A percentile compares a stretch with the other conserved stretches of the same genome.
Conservation (phyloP, 2,888 invertebrate species). For the Dynastes hyllus region DNA sequence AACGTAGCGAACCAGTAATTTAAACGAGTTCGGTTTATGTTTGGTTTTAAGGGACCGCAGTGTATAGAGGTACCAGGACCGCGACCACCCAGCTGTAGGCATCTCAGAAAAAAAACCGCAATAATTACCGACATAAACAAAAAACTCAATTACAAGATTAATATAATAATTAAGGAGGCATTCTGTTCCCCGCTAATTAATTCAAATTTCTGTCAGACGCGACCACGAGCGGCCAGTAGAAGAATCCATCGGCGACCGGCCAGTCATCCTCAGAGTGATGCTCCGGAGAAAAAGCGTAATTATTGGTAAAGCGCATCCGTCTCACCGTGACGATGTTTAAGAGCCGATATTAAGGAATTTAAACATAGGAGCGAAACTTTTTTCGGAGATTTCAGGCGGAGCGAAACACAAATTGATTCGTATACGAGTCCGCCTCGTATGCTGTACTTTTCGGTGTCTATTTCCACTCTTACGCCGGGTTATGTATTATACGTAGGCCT, state of each 20-base stretch:
- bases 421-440: slow-evolving; percentile 9
- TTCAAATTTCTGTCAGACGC: slow-evolving; percentile 51
- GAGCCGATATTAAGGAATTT: slow-evolving; percentile 50
- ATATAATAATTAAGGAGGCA: slow-evolving; percentile 42
- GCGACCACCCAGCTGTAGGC: slow-evolving; percentile 34
- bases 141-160: slow-evolving; percentile 42
- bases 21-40: slow-evolving; percentile 4
- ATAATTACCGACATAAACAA: slow-evolving; percentile 31
- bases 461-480: slow-evolving; percentile 10
- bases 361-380: slow-evolving; percentile 51
- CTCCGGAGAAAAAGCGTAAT: slow-evolving; percentile 38
- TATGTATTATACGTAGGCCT: background rate
- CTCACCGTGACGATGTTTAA: slow-evolving; percentile 50
- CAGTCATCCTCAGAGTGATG: slow-evolving; percentile 9
- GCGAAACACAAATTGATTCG: slow-evolving; percentile 47
- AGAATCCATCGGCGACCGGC: slow-evolving; percentile 8
- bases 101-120: slow-evolving; percentile 32
- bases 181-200: slow-evolving; percentile 44
- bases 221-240: background rate
- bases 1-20: slow-evolving; percentile 27
- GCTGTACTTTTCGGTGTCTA: slow-evolving; percentile 35
- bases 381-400: slow-evolving; percentile 35
- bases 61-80: background rate
- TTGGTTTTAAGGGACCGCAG: background rate
- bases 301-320: slow-evolving; percentile 44